Evolutionary conservation across 2,888 invertebrate genomes (phyloP).

Genomic region (Isotomurus palustris): DNA sequence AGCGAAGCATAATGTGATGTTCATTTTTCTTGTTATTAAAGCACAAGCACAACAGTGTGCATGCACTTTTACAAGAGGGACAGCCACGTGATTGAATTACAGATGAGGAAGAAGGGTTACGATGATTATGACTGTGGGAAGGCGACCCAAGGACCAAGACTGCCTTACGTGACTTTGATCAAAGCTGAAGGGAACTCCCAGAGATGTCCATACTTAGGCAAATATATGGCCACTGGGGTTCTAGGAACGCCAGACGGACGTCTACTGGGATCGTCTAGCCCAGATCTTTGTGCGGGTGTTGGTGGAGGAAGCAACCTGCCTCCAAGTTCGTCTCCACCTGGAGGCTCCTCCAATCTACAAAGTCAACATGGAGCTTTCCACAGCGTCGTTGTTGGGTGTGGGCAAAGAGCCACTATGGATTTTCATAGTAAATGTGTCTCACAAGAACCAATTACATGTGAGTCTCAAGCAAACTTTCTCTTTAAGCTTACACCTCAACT

Average conservation of each 20-base stretch:
- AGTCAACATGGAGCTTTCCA: constrained; percentile 45
- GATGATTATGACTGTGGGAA: constrained; percentile 30
- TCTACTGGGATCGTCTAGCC: constrained; percentile 23
- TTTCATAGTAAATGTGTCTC: constrained; percentile 57
- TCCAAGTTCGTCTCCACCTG: not conserved
- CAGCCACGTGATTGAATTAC: constrained; percentile 67
- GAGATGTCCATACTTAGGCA: constrained; percentile 44
- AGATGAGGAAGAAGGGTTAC: constrained; percentile 47
- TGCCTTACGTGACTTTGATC: constrained; percentile 41
- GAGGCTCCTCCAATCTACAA: constrained; percentile 9
- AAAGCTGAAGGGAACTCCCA: constrained; percentile 34
- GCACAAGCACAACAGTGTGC: constrained; percentile 74
- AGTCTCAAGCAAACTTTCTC: too few species aligned
- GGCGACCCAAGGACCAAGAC: constrained; percentile 27
- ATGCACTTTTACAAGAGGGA: constrained; percentile 68
- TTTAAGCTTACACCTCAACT: too few species aligned
- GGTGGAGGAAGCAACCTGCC: not conserved
- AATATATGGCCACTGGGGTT: constrained; percentile 42
- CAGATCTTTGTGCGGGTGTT: constrained; percentile 24
- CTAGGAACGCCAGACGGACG: constrained; percentile 41
- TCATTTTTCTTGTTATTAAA: constrained; percentile 52
- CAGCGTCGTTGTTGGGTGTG: constrained; percentile 54
- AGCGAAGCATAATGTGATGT: too few species aligned
- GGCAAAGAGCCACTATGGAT: constrained; percentile 56
- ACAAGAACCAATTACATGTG: constrained; percentile 48